phyloP scores from a whole-genome alignment of 2,888 invertebrate genomes.

The Orchesellides sinensis region DNA sequence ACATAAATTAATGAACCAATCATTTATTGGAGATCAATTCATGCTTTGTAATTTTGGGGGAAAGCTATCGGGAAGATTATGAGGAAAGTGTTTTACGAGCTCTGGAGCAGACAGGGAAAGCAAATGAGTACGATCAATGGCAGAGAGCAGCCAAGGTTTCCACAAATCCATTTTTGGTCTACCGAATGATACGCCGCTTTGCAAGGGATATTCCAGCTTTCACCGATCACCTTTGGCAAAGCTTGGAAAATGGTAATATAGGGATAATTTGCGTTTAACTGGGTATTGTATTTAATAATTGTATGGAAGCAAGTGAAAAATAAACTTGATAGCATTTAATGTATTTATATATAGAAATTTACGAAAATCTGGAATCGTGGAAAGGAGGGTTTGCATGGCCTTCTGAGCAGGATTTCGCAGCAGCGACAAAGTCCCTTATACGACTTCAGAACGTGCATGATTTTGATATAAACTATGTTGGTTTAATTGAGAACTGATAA shows the following conservation, averaged over 20 bases:
- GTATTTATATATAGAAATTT: slow-evolving; percentile 14
- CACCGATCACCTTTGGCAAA: slow-evolving; percentile 39
- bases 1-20: neutral
- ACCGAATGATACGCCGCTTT: slow-evolving; percentile 66
- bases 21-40: neutral
- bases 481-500: neutral
- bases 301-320: neutral
- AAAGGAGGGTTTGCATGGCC: slow-evolving; percentile 59
- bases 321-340: neutral
- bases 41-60: no score
- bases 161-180: slow-evolving; percentile 39
- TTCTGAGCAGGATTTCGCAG: slow-evolving; percentile 39
- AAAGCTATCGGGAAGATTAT: no score
- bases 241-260: slow-evolving; percentile 49
- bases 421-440: slow-evolving; percentile 49
- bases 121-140: no score
- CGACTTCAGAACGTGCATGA: slow-evolving; percentile 64
- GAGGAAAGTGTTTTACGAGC: slow-evolving; percentile 30
- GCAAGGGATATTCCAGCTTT: slow-evolving; percentile 42
- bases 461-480: slow-evolving; percentile 57
- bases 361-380: slow-evolving; percentile 32
- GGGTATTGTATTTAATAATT: neutral
- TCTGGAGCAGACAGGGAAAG: neutral
- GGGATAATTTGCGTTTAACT: no score
- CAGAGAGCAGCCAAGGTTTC: no score